These are phyloP conservation scores for Phytoseiulus persimilis DNA, from an alignment of 2,888 invertebrate genomes.

Conservation along the genomic window DNA sequence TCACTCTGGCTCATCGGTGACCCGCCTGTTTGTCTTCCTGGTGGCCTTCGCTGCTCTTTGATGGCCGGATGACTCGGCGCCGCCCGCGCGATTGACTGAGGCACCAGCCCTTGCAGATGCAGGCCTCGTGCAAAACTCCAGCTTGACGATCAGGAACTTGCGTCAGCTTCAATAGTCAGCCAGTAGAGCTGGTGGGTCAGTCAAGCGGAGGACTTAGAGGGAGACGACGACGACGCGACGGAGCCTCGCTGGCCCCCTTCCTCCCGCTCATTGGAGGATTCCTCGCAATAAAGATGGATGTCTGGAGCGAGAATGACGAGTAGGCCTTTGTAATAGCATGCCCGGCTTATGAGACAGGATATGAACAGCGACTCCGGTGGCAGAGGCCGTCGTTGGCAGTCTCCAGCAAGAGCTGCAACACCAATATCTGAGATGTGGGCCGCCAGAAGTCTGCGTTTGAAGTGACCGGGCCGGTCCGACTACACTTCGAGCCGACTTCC, in stretches of 20 bases:
- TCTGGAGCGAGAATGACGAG: neutral
- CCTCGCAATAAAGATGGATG: slow-evolving; percentile 12
- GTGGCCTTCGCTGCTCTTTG: neutral
- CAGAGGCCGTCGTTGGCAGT: neutral
- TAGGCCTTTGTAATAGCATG: slow-evolving; percentile 6
- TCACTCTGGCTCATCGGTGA: neutral
- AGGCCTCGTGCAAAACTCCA: neutral
- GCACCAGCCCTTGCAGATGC: neutral
- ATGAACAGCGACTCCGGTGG: neutral
- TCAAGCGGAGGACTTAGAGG: neutral
- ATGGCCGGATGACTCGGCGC: neutral
- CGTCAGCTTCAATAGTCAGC: neutral
- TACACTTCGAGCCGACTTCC: neutral
- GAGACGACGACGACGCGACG: neutral
- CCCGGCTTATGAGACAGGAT: slow-evolving; percentile 37
- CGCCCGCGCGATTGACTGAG: neutral
- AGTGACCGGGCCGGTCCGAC: no score
- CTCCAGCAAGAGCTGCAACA: neutral
- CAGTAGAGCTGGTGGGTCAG: neutral
- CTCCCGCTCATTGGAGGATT: neutral
- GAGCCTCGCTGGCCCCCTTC: neutral
- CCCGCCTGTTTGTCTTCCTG: neutral
- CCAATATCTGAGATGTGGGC: slow-evolving; percentile 7
- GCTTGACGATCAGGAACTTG: neutral
- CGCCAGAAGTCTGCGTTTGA: neutral